phyloP scores from a whole-genome alignment of 2,113 vertebrate species.

The Spea multiplicata region DNA sequence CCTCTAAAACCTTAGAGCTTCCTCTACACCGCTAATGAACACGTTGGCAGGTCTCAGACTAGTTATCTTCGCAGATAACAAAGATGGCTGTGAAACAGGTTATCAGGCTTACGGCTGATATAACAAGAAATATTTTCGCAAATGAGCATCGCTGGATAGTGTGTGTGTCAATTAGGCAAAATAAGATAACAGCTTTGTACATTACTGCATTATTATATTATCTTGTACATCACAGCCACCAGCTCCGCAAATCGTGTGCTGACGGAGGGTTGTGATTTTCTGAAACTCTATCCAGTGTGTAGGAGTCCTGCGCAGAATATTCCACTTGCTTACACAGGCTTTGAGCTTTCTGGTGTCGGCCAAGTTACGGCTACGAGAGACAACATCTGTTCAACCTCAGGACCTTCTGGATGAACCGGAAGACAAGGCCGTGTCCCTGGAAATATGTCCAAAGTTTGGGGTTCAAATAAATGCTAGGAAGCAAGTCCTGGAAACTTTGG shows the following conservation, averaged over 20 bases:
- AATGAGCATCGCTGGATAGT: not conserved
- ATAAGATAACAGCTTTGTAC: not conserved
- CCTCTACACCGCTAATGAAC: too few species aligned
- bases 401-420: conserved; percentile 27
- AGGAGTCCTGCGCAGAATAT: not conserved
- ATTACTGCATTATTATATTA: not conserved
- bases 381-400: conserved; percentile 29
- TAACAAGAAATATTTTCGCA: not conserved
- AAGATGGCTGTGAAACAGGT: too few species aligned
- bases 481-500: conserved; percentile 9
- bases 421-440: conserved; percentile 17
- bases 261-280: too few species aligned
- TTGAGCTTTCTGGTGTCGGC: not conserved
- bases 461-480: conserved; percentile 26
- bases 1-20: too few species aligned
- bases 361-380: conserved; percentile 1
- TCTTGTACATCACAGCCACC: not conserved
- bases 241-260: not conserved
- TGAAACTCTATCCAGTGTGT: too few species aligned
- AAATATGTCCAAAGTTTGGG: conserved; percentile 14
- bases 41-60: too few species aligned
- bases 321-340: not conserved
- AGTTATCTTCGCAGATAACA: too few species aligned
- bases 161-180: not conserved
- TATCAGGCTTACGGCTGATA: not conserved